phyloP scores from a whole-genome alignment of 2,888 invertebrate genomes.

The Stratiomys singularior region DNA sequence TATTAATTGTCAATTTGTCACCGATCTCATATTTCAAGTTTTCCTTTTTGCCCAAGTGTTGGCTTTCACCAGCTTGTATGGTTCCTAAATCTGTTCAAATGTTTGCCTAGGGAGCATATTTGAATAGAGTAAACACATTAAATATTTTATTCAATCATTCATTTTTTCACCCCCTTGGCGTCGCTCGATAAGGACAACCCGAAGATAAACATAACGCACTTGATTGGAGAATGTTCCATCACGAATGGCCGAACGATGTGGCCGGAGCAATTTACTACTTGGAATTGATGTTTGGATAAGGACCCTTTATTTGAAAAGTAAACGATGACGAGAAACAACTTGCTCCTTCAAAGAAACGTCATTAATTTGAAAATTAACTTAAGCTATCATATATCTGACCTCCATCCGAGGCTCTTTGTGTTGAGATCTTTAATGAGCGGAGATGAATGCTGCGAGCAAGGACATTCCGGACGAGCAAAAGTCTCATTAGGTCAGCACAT shows the following conservation, averaged over 20 bases:
- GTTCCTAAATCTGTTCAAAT: not conserved
- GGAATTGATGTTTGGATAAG: constrained; percentile 30
- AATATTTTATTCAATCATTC: not conserved
- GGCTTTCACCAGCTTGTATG: too few relatives aligned
- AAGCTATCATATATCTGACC: constrained; percentile 34
- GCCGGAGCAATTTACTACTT: not conserved
- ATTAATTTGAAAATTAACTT: constrained; percentile 42
- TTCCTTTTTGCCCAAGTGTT: too few relatives aligned
- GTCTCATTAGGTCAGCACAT: constrained; percentile 17
- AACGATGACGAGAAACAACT: not conserved
- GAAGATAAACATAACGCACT: not conserved
- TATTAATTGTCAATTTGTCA: too few relatives aligned
- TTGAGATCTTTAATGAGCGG: not conserved
- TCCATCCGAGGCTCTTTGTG: not conserved
- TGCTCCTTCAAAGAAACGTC: not conserved
- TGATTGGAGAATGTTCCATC: not conserved
- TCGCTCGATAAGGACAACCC: not conserved
- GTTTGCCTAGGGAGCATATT: not conserved
- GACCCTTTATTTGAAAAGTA: constrained; percentile 1
- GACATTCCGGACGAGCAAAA: not conserved
- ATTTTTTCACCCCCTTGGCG: not conserved
- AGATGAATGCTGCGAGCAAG: constrained; percentile 19
- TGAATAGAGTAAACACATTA: not conserved
- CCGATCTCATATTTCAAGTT: too few relatives aligned
- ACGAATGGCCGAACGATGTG: not conserved